A percentile compares a stretch with the other conserved stretches of the same genome.
Evolutionary conservation across 2,797 vertebrate species (phyloP).

Genomic region (Choloepus didactylus): DNA sequence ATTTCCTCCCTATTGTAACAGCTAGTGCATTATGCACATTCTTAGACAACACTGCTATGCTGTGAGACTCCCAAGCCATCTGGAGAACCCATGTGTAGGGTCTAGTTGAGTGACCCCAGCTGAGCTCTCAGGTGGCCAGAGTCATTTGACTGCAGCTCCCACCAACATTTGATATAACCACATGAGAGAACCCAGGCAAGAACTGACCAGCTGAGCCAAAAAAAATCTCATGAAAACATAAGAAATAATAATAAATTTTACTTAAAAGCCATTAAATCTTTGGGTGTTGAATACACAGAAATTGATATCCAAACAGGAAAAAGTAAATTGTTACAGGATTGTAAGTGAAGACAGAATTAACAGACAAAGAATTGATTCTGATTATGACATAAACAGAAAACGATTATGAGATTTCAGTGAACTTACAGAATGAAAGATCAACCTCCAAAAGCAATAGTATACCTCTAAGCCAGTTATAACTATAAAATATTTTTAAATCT

Average conservation of each 20-base stretch:
- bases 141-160: neutral
- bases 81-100: neutral
- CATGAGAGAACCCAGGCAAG: neutral
- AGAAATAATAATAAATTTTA: neutral
- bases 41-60: neutral
- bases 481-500: neutral
- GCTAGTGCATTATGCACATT: no score
- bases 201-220: neutral
- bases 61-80: neutral
- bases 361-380: neutral
- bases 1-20: no score
- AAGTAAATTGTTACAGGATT: neutral
- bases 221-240: neutral
- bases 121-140: neutral
- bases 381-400: neutral
- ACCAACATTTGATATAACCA: neutral
- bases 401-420: neutral
- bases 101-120: neutral
- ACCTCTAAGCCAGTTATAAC: neutral
- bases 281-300: neutral
- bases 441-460: neutral
- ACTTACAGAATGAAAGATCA: neutral
- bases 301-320: neutral
- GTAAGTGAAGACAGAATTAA: neutral
- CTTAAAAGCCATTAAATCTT: neutral